These are phyloP conservation scores for Calosoma granatense DNA, from an alignment of 1,140 invertebrate genomes.

Conservation along the genomic window DNA sequence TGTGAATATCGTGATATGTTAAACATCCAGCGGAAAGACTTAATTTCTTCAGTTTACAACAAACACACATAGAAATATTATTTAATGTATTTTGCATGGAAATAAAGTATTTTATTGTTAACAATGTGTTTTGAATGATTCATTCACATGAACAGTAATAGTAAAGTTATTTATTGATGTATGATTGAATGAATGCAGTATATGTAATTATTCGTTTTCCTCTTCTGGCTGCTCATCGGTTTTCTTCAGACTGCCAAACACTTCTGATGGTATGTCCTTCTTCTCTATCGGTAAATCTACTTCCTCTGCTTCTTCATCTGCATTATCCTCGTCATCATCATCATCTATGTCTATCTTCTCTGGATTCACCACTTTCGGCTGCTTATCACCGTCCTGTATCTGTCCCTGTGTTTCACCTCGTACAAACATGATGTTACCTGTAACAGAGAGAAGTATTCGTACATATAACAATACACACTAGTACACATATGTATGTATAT, in stretches of 20 bases:
- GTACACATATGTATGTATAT: constrained; percentile 1
- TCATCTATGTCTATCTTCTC: constrained; percentile 89
- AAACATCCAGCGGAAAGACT: no score
- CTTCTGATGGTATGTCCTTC: constrained; percentile 69
- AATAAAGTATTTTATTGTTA: neutral
- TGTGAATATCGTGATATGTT: neutral
- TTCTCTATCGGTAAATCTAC: constrained; percentile 61
- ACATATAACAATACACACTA: constrained; percentile 23
- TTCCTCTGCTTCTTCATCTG: constrained; percentile 46
- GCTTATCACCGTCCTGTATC: constrained; percentile 53
- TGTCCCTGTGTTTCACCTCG: constrained; percentile 75
- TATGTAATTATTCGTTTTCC: neutral
- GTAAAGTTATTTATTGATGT: no score
- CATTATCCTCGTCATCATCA: constrained; percentile 65
- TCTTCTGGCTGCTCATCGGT: constrained; percentile 13
- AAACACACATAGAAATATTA: no score
- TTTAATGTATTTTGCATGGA: no score
- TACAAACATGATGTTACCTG: constrained; percentile 71
- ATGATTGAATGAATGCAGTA: neutral
- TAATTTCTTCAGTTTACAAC: no score
- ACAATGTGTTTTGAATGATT: no score
- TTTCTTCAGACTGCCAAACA: constrained; percentile 68
- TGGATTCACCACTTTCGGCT: constrained; percentile 68
- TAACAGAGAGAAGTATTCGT: constrained; percentile 30
- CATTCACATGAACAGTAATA: no score